phyloP scores from a whole-genome alignment of 2,888 invertebrate genomes.

The Nysson spinosus region DNA sequence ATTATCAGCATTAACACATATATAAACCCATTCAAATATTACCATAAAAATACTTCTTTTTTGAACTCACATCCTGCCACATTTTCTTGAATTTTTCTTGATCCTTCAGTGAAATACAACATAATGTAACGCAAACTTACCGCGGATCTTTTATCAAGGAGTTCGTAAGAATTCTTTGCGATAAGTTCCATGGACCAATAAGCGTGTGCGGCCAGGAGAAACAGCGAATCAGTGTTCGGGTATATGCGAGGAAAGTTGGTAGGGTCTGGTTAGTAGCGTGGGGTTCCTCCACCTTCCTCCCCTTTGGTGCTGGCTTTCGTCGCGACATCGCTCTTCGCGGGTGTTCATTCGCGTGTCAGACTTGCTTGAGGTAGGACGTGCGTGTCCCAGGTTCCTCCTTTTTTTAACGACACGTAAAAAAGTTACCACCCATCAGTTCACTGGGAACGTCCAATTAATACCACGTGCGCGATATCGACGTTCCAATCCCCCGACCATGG shows the following conservation, averaged over 20 bases:
- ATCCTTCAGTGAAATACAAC: too few species aligned
- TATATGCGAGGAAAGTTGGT: constrained; percentile 5
- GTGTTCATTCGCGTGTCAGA: constrained; percentile 50
- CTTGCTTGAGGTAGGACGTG: constrained; percentile 52
- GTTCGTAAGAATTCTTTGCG: too few species aligned
- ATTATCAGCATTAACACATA: too few species aligned
- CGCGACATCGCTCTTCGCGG: constrained; percentile 42
- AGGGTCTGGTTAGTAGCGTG: constrained; percentile 20
- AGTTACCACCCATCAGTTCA: too few species aligned
- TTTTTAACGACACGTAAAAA: background rate
- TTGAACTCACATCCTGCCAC: too few species aligned
- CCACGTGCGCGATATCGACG: constrained; percentile 22
- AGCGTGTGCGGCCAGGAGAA: too few species aligned
- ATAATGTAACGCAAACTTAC: too few species aligned
- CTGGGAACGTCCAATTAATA: background rate
- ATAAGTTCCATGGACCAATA: too few species aligned
- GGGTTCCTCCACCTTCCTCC: constrained; percentile 25
- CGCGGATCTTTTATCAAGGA: too few species aligned
- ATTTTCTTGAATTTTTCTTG: too few species aligned
- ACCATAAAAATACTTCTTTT: too few species aligned
- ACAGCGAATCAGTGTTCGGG: constrained; percentile 18
- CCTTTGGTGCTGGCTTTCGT: constrained; percentile 23
- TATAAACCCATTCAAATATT: too few species aligned
- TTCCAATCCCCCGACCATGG: background rate
- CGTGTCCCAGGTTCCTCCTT: background rate